phyloP scores from a whole-genome alignment of 92 coral and sea anemone genomes.

The Epizoanthus ramosus region DNA sequence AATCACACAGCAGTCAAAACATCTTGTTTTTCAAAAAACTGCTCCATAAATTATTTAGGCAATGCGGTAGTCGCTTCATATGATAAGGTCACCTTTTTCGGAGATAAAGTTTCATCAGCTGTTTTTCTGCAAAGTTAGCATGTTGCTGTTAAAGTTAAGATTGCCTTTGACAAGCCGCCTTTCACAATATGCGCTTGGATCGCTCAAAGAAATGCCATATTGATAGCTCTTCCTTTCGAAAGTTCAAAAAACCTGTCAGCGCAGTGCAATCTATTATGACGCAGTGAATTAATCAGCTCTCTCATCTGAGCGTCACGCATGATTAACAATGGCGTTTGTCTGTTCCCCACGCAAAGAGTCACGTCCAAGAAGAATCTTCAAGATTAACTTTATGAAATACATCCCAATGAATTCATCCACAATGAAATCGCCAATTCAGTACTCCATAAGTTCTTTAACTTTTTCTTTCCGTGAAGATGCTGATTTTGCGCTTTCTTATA shows the following conservation, averaged over 20 bases:
- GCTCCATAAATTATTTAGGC: neutral
- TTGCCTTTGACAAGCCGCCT: neutral
- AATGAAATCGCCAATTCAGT: neutral
- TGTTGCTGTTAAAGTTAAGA: neutral
- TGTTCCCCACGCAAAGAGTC: conserved; percentile 28
- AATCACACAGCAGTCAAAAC: too few species aligned
- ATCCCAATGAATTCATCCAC: neutral
- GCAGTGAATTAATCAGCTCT: conserved; percentile 31
- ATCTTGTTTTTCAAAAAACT: too few species aligned
- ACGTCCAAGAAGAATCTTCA: conserved; percentile 23
- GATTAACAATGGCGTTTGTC: conserved; percentile 39
- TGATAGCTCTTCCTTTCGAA: neutral
- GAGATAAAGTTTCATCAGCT: neutral
- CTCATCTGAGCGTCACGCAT: conserved; percentile 51
- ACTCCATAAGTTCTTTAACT: neutral
- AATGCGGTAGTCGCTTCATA: neutral
- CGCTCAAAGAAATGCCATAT: neutral
- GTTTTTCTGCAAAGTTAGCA: neutral
- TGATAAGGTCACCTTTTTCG: neutral
- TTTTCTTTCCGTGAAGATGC: neutral
- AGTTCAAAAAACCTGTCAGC: conserved; percentile 7
- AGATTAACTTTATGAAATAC: neutral
- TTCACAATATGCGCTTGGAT: neutral
- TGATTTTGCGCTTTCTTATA: neutral
- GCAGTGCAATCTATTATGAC: neutral